These are phyloP conservation scores for Ceratitis capitata DNA, from an alignment of 1,140 invertebrate genomes.

Conservation along the genomic window DNA sequence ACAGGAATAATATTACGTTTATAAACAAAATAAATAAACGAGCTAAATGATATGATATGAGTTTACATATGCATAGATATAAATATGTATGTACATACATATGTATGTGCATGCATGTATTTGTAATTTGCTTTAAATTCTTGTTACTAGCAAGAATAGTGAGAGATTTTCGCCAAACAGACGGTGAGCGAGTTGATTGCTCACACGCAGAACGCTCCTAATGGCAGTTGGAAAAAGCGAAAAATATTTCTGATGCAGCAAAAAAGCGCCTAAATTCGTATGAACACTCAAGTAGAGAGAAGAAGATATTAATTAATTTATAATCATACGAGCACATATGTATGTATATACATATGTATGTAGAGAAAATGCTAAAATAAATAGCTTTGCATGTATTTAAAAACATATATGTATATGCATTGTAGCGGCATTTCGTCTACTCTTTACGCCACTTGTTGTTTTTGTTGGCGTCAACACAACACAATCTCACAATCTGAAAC, in stretches of 20 bases:
- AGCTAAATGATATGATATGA: background rate
- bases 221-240: background rate
- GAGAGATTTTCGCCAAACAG: too few species aligned
- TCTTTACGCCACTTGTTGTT: background rate
- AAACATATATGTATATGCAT: background rate
- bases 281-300: background rate
- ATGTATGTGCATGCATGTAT: background rate
- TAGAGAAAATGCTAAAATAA: too few species aligned
- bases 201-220: background rate
- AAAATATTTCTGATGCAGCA: too few species aligned
- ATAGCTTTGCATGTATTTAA: background rate
- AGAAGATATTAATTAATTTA: too few species aligned
- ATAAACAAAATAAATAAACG: background rate
- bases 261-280: background rate
- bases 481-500: conserved; percentile 26
- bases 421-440: background rate
- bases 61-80: background rate
- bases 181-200: background rate
- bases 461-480: too few species aligned
- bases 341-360: background rate
- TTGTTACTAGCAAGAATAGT: too few species aligned
- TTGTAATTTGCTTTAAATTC: background rate
- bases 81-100: background rate
- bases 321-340: too few species aligned
- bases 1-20: background rate